A percentile compares a stretch with the other conserved stretches of the same genome.
These are phyloP conservation scores for Drosophila chauvacae DNA, from an alignment of 1,140 invertebrate genomes.

Conservation along the genomic window DNA sequence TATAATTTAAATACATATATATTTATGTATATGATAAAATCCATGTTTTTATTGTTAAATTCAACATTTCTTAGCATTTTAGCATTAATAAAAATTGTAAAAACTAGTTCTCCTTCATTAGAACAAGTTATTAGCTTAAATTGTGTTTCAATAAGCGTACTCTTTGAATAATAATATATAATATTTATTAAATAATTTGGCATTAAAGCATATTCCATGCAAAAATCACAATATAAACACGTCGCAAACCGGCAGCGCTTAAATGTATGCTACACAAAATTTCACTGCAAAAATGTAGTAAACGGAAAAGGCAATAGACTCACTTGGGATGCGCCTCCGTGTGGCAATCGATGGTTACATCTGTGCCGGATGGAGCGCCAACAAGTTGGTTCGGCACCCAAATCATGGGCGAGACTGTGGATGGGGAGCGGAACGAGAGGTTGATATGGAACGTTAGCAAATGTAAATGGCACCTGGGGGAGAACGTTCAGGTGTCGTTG, in stretches of 20 bases:
- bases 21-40: too few relatives aligned
- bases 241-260: conserved; percentile 3
- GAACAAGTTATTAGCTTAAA: neutral
- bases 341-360: conserved; percentile 96
- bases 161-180: neutral
- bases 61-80: too few relatives aligned
- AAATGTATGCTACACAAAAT: conserved; percentile 36
- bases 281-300: neutral
- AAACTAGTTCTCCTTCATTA: too few relatives aligned
- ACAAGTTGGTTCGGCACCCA: conserved; percentile 96
- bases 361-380: conserved; percentile 93
- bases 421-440: conserved; percentile 17
- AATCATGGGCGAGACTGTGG: conserved; percentile 94
- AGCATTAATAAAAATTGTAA: too few relatives aligned
- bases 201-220: neutral
- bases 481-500: conserved; percentile 54
- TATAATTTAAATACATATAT: too few relatives aligned
- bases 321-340: conserved; percentile 94
- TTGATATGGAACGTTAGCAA: conserved; percentile 55
- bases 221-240: neutral
- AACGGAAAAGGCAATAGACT: conserved; percentile 44
- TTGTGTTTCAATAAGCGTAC: neutral
- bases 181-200: neutral
- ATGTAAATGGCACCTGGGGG: conserved; percentile 65
- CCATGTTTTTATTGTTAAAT: too few relatives aligned